A percentile compares a stretch with the other conserved stretches of the same genome.
Conservation (phyloP, 2,113 vertebrate genomes). For the Bubalus kerabau region DNA sequence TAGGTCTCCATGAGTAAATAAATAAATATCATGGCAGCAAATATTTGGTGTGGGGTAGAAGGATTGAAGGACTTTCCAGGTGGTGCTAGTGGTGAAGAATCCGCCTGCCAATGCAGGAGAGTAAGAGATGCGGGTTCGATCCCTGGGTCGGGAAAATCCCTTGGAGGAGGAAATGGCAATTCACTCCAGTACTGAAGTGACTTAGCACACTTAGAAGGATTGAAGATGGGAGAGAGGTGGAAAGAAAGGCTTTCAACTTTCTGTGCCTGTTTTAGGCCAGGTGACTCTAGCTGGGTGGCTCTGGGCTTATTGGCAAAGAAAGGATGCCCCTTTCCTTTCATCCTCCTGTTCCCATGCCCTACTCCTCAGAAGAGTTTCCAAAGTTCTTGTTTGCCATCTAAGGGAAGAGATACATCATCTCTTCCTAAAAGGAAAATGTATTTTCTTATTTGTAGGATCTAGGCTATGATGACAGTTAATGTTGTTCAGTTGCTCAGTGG, state of each 20-base stretch:
- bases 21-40: neutral
- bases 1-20: neutral
- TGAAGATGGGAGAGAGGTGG: neutral
- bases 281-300: neutral
- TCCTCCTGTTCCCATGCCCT: neutral
- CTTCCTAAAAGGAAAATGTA: neutral
- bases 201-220: neutral
- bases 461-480: neutral
- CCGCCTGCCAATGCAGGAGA: neutral
- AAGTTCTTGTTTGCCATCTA: neutral
- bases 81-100: neutral
- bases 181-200: neutral
- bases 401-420: neutral
- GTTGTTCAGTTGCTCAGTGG: neutral
- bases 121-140: neutral
- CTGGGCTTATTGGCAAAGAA: neutral
- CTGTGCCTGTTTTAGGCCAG: neutral
- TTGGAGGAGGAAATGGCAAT: neutral
- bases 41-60: neutral
- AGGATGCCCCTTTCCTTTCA: neutral
- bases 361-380: neutral
- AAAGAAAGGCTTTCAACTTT: neutral
- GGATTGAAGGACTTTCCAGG: neutral
- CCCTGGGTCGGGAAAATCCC: neutral
- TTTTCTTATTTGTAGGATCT: neutral